phyloP scores from a whole-genome alignment of 2,113 vertebrate species.

The Telmatochromis sp. region DNA sequence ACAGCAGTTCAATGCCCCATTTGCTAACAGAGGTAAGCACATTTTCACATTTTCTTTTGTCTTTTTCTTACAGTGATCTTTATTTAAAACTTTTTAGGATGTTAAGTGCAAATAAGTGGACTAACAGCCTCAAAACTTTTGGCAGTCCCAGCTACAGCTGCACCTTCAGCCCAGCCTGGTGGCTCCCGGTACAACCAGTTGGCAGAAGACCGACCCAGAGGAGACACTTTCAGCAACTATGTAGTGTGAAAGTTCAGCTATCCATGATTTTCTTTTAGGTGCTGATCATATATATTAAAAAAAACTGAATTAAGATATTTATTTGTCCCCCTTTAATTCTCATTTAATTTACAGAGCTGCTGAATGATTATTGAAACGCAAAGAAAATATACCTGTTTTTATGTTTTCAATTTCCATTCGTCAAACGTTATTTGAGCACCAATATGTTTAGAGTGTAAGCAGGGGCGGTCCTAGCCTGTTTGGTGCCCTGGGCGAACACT shows the following conservation, averaged over 20 bases:
- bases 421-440: neutral
- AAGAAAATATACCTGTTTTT: neutral
- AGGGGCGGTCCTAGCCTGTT: neutral
- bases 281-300: neutral
- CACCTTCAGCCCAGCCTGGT: neutral
- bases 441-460: neutral
- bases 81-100: accelerated
- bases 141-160: neutral
- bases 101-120: neutral
- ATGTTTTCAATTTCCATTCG: neutral
- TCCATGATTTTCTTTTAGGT: neutral
- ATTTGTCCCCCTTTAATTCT: neutral
- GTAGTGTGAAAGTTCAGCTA: constrained; percentile 20
- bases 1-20: neutral
- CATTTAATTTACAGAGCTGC: neutral
- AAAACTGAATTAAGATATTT: neutral
- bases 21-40: constrained; percentile 19
- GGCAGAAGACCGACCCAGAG: neutral
- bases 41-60: neutral
- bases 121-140: neutral
- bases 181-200: neutral
- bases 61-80: neutral
- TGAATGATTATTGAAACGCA: accelerated
- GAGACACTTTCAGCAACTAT: constrained; percentile 36
- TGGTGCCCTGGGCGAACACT: neutral